Evolutionary conservation across 2,888 invertebrate species (phyloP).

Genomic region (Dynastes hyllus): DNA sequence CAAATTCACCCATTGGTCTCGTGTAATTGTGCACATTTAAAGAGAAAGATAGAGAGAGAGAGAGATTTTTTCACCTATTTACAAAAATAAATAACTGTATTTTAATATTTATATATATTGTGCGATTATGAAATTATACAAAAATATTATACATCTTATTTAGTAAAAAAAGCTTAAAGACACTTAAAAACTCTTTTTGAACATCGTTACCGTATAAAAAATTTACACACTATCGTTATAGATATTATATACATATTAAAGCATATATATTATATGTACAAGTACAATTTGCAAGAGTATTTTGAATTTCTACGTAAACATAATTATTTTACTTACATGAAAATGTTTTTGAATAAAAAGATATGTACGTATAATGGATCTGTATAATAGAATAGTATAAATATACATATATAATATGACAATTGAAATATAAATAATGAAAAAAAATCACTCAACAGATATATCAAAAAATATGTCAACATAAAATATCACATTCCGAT

Average conservation of each 20-base stretch:
- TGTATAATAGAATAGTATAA: no score
- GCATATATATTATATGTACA: conserved; percentile 17
- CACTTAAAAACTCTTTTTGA: background rate
- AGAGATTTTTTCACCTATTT: conserved; percentile 20
- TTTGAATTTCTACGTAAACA: conserved; percentile 15
- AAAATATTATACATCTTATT: conserved; percentile 43
- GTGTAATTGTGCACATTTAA: conserved; percentile 27
- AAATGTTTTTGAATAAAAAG: conserved; percentile 3
- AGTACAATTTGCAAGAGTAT: conserved; percentile 10
- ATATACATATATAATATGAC: background rate
- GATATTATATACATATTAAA: conserved; percentile 25
- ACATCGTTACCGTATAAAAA: conserved; percentile 3
- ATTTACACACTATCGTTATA: conserved; percentile 23
- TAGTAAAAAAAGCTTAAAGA: conserved; percentile 1
- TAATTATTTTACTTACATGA: background rate
- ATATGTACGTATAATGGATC: background rate
- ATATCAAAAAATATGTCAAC: conserved; percentile 31
- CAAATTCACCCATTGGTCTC: conserved; percentile 29
- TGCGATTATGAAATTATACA: conserved; percentile 43
- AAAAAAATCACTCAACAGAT: conserved; percentile 31
- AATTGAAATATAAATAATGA: conserved; percentile 30
- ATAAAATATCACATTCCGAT: conserved; percentile 46
- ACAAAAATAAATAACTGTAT: conserved; percentile 47
- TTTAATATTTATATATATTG: conserved; percentile 36
- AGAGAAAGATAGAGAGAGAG: background rate